phyloP scores from a whole-genome alignment of 1,140 invertebrate species.

The Bombyx mandarina region DNA sequence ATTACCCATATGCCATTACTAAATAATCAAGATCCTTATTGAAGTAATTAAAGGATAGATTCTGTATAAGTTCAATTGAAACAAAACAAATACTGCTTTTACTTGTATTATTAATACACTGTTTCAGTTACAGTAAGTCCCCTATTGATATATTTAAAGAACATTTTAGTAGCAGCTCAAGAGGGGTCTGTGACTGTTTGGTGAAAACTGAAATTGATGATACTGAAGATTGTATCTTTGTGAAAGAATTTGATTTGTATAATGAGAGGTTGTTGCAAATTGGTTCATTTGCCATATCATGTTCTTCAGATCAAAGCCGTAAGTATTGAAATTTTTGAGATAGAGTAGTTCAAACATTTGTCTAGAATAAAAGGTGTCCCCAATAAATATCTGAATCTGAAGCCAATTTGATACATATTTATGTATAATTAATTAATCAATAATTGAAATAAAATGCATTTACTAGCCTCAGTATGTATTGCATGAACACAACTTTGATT shows the following conservation, averaged over 20 bases:
- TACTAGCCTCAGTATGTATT: no score
- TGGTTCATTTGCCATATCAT: conserved; percentile 78
- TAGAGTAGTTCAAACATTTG: no score
- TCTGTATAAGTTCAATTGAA: conserved; percentile 50
- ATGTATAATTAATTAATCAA: no score
- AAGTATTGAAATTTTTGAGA: conserved; percentile 23
- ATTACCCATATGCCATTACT: conserved; percentile 44
- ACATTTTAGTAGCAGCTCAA: conserved; percentile 29
- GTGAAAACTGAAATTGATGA: conserved; percentile 20
- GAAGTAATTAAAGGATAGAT: conserved; percentile 60
- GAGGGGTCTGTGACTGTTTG: conserved; percentile 24
- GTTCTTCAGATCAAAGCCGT: conserved; percentile 74
- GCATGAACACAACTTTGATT: no score
- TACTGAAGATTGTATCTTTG: conserved; percentile 38
- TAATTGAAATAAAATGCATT: no score
- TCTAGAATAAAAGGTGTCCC: no score
- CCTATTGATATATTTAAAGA: conserved; percentile 35
- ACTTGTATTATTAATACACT: conserved; percentile 47
- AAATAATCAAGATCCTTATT: conserved; percentile 52
- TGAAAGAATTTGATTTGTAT: conserved; percentile 76
- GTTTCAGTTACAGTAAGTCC: conserved; percentile 39
- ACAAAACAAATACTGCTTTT: conserved; percentile 61
- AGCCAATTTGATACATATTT: no score
- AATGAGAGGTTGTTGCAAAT: conserved; percentile 77
- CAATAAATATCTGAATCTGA: no score